Evolutionary conservation across 2,113 vertebrate genomes (phyloP).

Genomic region (Litocranius walleri): DNA sequence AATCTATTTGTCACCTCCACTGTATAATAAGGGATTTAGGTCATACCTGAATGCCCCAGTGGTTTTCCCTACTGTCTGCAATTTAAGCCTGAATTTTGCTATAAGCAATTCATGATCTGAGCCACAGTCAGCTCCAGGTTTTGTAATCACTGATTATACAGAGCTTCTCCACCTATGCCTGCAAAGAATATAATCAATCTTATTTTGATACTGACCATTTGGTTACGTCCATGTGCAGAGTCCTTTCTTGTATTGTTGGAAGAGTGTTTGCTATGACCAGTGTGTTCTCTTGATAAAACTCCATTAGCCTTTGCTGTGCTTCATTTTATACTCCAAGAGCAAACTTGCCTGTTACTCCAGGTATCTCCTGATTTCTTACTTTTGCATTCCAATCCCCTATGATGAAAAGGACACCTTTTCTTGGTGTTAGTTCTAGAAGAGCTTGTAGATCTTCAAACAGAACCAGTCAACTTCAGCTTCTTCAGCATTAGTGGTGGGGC

Average conservation of each 20-base stretch:
- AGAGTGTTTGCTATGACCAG: neutral
- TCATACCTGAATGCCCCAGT: neutral
- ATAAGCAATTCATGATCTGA: neutral
- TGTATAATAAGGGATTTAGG: neutral
- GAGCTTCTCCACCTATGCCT: neutral
- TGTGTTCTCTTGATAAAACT: neutral
- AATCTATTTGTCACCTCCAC: neutral
- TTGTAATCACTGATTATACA: neutral
- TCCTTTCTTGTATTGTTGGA: neutral
- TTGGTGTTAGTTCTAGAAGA: neutral
- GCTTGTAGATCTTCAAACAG: neutral
- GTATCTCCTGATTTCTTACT: neutral
- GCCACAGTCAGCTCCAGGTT: neutral
- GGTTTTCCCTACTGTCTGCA: neutral
- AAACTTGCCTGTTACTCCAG: neutral
- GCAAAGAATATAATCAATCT: neutral
- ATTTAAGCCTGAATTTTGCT: neutral
- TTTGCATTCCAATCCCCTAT: neutral
- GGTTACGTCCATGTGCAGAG: neutral
- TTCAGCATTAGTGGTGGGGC: neutral
- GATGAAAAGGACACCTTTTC: neutral
- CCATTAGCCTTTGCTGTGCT: neutral
- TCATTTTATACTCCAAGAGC: neutral
- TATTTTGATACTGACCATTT: neutral
- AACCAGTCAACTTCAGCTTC: neutral